Base-by-base conservation (phyloP, 2,888 invertebrate genomes). In the Balanococcus diminutus region DNA sequence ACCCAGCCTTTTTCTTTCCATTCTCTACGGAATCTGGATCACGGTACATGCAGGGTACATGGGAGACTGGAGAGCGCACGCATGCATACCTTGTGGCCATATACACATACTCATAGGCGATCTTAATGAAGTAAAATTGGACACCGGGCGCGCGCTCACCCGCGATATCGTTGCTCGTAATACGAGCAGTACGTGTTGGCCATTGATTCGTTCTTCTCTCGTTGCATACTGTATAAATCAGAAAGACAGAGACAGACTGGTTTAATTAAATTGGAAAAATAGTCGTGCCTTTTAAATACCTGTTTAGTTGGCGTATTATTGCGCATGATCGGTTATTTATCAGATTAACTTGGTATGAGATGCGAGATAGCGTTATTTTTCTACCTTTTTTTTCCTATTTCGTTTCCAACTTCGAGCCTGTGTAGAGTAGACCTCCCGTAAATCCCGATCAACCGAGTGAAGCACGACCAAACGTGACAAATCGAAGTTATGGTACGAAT, bases 191-290 rank as follows among this genome's bases (percentile, higher is more conserved):
- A 56, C 22, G 46, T 19, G 56, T 56, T 56, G 56, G 56, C 11
- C 56, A 56, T 56, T 22, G 56, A 56, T 56, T 56, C n/a, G n/a
- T 51, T n/a, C n/a, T n/a, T n/a, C n/a, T n/a, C n/a, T n/a, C n/a
- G n/a, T 3, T 51, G 51, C 14, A 56, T 4, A 19, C 11, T 2
- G 51, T 14, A n/a, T 56, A 22, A 22, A 56, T 19, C 22, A 56
- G 8, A 22, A 22, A 56, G 56, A 56, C 5, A 56, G 8, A 56
- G 22, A 56, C 22, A 72, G 19, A 82, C 31, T 51, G 19, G 79
- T 46, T 85, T 85, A 85, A 85, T 85, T 85, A 85, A 85, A 85
- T 85, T 85, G 46, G 85, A 85, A 85, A 72, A 85, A 85, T 79
- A 85, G 79, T 85, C 85, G 85, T 85, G 85, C 85, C 19, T 85